Conservation (phyloP, 92 coral and sea anemone genomes). For the Phenganax subtilis region DNA sequence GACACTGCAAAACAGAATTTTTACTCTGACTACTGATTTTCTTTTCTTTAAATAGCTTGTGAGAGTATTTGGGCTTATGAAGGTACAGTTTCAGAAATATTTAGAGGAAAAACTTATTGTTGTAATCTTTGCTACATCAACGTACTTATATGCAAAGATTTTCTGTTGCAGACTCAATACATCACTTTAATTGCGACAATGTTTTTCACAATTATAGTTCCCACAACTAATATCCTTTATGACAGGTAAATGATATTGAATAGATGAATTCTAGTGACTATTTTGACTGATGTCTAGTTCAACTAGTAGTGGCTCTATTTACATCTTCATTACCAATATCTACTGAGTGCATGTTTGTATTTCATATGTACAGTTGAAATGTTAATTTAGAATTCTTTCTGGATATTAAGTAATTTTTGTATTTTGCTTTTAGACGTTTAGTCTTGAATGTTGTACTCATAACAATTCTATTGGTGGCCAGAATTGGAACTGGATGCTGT, state of each 20-base stretch:
- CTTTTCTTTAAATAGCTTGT: constrained; percentile 20
- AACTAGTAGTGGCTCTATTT: no score
- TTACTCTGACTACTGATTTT: background rate
- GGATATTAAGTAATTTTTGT: background rate
- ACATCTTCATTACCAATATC: background rate
- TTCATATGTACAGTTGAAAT: background rate
- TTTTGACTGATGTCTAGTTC: no score
- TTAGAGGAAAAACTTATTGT: no score
- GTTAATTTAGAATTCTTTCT: background rate
- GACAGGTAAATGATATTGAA: constrained; percentile 49
- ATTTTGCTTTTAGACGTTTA: constrained; percentile 38
- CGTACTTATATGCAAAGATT: background rate
- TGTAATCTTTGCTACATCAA: no score
- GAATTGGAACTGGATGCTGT: constrained; percentile 46
- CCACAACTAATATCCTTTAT: constrained; percentile 39
- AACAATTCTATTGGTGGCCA: constrained; percentile 34
- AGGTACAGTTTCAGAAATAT: constrained; percentile 24
- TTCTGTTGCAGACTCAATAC: constrained; percentile 54
- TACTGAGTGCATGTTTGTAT: background rate
- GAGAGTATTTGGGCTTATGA: constrained; percentile 40
- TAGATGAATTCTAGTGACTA: no score
- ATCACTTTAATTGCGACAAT: constrained; percentile 25
- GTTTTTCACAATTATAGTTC: constrained; percentile 32
- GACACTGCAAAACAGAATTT: background rate
- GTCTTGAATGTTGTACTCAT: constrained; percentile 55